Conservation (phyloP, 1,140 invertebrate species). For the Colletes gigas region DNA sequence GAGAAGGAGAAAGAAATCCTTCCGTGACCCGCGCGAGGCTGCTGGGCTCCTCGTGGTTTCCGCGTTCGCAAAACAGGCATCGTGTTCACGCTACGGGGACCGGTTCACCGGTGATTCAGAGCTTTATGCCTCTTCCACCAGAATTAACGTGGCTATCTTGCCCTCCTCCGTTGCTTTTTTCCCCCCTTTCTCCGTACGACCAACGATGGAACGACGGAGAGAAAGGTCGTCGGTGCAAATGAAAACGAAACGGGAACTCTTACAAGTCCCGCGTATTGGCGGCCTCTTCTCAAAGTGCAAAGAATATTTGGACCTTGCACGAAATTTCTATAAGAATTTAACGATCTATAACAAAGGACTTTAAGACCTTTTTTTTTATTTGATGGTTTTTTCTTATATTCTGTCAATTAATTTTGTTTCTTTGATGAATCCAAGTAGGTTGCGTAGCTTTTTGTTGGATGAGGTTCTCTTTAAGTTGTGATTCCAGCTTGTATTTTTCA, state of each 20-base stretch:
- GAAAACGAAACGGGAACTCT: slow-evolving; percentile 44
- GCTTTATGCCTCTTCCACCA: slow-evolving; percentile 48
- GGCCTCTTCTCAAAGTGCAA: neutral
- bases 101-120: slow-evolving; percentile 74
- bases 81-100: slow-evolving; percentile 57
- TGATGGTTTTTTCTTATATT: too few species aligned
- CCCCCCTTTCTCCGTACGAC: slow-evolving; percentile 35
- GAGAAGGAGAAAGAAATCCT: slow-evolving; percentile 65
- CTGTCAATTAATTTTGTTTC: too few species aligned
- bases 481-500: too few species aligned
- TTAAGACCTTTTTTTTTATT: too few species aligned
- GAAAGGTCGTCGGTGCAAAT: slow-evolving; percentile 33
- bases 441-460: too few species aligned
- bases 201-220: neutral
- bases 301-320: neutral
- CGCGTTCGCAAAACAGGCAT: slow-evolving; percentile 68
- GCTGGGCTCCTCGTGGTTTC: slow-evolving; percentile 65
- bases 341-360: too few species aligned
- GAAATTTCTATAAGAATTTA: too few species aligned
- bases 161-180: slow-evolving; percentile 51
- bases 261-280: neutral
- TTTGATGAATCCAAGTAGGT: too few species aligned
- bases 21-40: slow-evolving; percentile 59
- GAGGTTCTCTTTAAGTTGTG: too few species aligned
- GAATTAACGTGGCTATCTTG: slow-evolving; percentile 50